Conservation (phyloP, 2,797 vertebrate species). For the Emydoidea blandingii region DNA sequence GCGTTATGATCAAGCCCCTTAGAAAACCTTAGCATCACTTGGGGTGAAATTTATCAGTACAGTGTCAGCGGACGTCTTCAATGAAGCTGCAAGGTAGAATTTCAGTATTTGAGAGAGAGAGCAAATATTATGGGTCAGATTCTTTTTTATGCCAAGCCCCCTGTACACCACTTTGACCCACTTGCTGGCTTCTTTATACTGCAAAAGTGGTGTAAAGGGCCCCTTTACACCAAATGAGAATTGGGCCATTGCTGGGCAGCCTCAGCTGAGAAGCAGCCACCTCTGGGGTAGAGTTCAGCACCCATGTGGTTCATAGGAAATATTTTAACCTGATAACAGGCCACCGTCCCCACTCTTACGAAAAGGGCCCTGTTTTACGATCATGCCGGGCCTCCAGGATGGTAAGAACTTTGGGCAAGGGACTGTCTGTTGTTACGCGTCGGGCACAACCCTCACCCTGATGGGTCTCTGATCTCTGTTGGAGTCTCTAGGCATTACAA, state of each 20-base stretch:
- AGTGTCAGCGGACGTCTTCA: neutral
- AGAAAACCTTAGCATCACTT: fast-evolving
- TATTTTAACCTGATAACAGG: neutral
- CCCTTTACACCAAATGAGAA: neutral
- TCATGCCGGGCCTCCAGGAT: fast-evolving
- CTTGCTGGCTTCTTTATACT: neutral
- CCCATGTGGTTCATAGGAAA: fast-evolving
- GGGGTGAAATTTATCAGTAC: neutral
- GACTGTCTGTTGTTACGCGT: fast-evolving
- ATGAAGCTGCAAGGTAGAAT: neutral
- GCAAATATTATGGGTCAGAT: neutral
- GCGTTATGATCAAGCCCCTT: neutral
- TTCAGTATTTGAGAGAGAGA: neutral
- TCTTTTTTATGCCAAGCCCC: fast-evolving
- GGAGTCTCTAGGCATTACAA: fast-evolving
- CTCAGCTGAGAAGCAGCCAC: neutral
- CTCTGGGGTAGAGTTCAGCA: fast-evolving
- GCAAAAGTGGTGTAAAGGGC: neutral
- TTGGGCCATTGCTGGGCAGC: neutral
- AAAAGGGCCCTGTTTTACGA: neutral
- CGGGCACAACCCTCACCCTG: fast-evolving
- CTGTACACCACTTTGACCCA: fast-evolving
- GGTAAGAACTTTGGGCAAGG: fast-evolving
- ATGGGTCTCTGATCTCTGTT: fast-evolving
- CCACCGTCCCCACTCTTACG: fast-evolving